A percentile compares a stretch with the other conserved stretches of the same genome.
phyloP scores from a whole-genome alignment of 2,797 vertebrate genomes.

The Enteromius thamalakanensis region DNA sequence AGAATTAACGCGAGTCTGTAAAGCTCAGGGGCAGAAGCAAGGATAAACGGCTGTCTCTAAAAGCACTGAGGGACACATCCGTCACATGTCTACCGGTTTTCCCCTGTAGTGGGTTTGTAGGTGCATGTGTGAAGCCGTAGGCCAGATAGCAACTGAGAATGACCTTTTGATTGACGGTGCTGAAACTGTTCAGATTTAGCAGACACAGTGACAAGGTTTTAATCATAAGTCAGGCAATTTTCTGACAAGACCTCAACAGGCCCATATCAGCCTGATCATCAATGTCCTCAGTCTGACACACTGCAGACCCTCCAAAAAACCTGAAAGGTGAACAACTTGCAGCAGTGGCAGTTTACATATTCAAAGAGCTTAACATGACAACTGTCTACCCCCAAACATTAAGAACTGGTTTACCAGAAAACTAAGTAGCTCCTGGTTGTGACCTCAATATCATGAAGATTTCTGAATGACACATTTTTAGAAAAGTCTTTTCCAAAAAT shows the following conservation, averaged over 20 bases:
- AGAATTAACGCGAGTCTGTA: slow-evolving; percentile 18
- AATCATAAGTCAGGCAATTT: slow-evolving; percentile 29
- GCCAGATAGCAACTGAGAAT: slow-evolving; percentile 11
- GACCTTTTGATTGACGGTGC: slow-evolving; percentile 28
- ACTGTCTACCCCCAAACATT: background rate
- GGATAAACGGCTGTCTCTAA: slow-evolving; percentile 22
- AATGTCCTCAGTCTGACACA: slow-evolving; percentile 29
- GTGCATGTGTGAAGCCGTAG: slow-evolving; percentile 1
- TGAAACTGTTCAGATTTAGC: slow-evolving; percentile 30
- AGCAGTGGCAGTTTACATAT: background rate
- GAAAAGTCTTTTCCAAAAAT: background rate
- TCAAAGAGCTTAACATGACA: background rate
- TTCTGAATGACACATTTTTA: background rate
- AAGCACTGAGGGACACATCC: slow-evolving; percentile 24
- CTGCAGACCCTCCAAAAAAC: background rate
- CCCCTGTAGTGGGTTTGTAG: background rate
- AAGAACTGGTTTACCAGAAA: background rate
- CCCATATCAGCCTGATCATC: slow-evolving; percentile 36
- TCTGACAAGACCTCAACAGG: slow-evolving; percentile 42
- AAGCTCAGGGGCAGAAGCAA: slow-evolving; percentile 13
- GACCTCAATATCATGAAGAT: background rate
- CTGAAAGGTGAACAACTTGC: slow-evolving; percentile 12
- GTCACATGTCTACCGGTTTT: background rate
- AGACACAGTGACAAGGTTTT: slow-evolving; percentile 11
- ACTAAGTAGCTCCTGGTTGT: background rate